Evolutionary conservation across 2,888 invertebrate genomes (phyloP), one percentile per base, ranked within the genome.

Genomic region (Disparrhopalites patrizii): DNA sequence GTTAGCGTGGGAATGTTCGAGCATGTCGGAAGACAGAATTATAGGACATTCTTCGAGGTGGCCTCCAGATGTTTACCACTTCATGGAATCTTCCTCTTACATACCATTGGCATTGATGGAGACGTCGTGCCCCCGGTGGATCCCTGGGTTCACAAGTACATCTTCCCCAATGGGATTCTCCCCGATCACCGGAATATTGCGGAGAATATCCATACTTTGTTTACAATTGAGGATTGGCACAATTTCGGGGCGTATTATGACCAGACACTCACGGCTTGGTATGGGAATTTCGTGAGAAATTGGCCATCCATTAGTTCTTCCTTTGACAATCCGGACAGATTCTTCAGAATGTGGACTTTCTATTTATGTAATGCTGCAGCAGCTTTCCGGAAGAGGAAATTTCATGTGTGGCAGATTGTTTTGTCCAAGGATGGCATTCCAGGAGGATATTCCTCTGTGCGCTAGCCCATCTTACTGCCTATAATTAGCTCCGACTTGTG

Each of bases 391-490:
- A 63, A 68, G 1, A 62, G 70, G 43, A 68, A 68, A 56, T 60
- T 51, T 40, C 62, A 68, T n/a, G 20, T 65, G 13, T 71, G 69
- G 71, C 72, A 73, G 61, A 55, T 70, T 7, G 70, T 68, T 10
- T 20, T 71, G 60, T 54, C 66, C 7, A 70, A 70, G 61, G 67
- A 71, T 64, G 73, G 73, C 8, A 62, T 73, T 18, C 63, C 57
- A 23, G 65, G 66, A 43, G 73, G 73, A 5, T 71, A 73, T 61
- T 65, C 70, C 55, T 69, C 72, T 27, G 70, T 69, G 3, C 66
- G 72, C 13, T 71, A 68, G n/a, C n/a, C n/a, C n/a, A n/a, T n/a
- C n/a, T n/a, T n/a, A n/a, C n/a, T n/a, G n/a, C n/a, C n/a, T n/a
- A n/a, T n/a, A n/a, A n/a, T n/a, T n/a, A n/a, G n/a, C n/a, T n/a